Base-by-base conservation (phyloP, 2,113 vertebrate genomes). In the Propithecus coquereli region DNA sequence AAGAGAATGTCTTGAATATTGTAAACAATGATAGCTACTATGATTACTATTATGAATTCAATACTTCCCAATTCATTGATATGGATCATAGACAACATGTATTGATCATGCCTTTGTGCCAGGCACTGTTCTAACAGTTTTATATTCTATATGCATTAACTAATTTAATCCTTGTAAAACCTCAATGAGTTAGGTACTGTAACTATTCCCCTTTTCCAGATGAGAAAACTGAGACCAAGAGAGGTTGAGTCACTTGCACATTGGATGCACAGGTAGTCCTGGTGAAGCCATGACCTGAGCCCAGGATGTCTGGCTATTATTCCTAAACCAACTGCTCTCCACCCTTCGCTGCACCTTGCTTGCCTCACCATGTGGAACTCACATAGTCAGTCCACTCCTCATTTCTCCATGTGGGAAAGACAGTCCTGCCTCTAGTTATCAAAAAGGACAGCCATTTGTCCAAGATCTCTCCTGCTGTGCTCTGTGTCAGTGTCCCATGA, bases 81-180 rank as follows among this genome's bases (percentile, higher is more conserved):
- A 10, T 0, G 5, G 43, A 65, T 27, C 50, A 59, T 0, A 43
- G 34, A 74, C 27, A 40, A 6, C 11, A n/a, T 5, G 18, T 12
- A 43, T 4, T 10, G 37, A 25, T 54, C 25, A 10, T 10, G 7
- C 32, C 43, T 25, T 40, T 8, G 16, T 25, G 23, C 30, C 37
- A 65, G 8, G 4, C 34, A 4, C 52, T 77, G n/a, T 37, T 80
- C 59, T 71, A 57, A 68, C 18, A 74, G 27, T 73, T 83, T 90
- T 20, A 25, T 17, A 37, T 57, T 81, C 43, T 23, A 63, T 30
- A 34, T 27, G 3, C 18, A 5, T n/a, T 43, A 43, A 63, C 23
- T 57, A 27, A 37, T 3, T 34, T 32, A 70, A 43, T 68, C 32
- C 47, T 91, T 18, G 8, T 22, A 40, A 43, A 82, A 45, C 2